These are phyloP conservation scores for Staurois parvus DNA, from an alignment of 2,797 vertebrate species.

Conservation along the genomic window DNA sequence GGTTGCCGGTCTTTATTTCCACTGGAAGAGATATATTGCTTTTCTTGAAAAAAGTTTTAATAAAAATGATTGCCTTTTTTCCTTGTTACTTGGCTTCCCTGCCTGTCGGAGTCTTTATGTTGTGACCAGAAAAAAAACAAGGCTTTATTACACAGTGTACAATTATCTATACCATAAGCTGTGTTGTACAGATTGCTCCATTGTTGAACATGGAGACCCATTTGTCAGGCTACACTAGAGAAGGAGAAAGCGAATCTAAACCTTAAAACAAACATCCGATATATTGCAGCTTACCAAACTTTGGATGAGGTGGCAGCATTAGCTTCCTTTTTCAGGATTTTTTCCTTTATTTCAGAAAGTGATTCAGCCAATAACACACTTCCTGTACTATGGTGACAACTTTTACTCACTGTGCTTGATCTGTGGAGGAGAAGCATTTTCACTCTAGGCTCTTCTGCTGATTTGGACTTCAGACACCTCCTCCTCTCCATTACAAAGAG, in stretches of 20 bases:
- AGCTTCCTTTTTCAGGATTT: no score
- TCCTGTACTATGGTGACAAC: no score
- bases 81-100: slow-evolving; percentile 38
- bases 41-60: slow-evolving; percentile 45
- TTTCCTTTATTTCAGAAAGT: no score
- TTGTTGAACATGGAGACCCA: slow-evolving; percentile 13
- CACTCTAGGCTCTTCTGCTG: background rate
- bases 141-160: slow-evolving; percentile 32
- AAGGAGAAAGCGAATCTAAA: background rate
- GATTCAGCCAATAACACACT: no score
- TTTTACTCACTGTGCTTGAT: background rate
- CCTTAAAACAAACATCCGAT: background rate
- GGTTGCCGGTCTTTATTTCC: slow-evolving; percentile 3
- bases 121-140: slow-evolving; percentile 26
- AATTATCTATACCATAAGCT: background rate
- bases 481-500: no score
- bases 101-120: slow-evolving; percentile 34
- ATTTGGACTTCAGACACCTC: background rate
- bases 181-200: slow-evolving; percentile 23
- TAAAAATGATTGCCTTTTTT: slow-evolving; percentile 48
- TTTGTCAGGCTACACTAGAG: background rate
- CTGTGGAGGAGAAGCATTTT: background rate
- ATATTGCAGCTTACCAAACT: no score
- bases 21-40: slow-evolving; percentile 44
- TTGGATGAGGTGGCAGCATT: no score